Evolutionary conservation across 1,140 invertebrate species (phyloP).

Genomic region (Formica selysi): DNA sequence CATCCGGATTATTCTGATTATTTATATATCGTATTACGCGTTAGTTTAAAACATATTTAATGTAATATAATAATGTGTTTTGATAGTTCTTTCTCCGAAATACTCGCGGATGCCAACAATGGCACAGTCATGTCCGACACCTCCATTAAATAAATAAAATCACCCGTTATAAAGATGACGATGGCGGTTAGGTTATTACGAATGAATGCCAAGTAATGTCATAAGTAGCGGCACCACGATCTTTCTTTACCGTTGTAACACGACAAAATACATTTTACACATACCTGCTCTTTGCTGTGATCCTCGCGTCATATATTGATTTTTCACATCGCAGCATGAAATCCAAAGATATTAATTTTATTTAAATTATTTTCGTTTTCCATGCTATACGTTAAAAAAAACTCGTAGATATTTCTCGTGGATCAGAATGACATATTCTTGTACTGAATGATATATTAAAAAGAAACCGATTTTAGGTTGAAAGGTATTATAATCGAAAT

Average conservation of each 20-base stretch:
- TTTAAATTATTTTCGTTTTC: conserved; percentile 34
- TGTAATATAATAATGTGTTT: conserved; percentile 3
- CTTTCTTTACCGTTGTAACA: conserved; percentile 1
- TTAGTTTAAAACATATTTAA: conserved; percentile 11
- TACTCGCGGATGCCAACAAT: background rate
- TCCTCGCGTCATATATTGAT: background rate
- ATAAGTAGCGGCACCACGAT: background rate
- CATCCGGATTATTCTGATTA: conserved; percentile 66
- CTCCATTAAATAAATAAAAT: conserved; percentile 35
- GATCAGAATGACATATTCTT: too few species aligned
- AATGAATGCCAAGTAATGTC: conserved; percentile 2
- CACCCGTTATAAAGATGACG: background rate
- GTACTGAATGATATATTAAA: background rate
- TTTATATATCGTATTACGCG: conserved; percentile 54
- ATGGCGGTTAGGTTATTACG: background rate
- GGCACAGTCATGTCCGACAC: background rate
- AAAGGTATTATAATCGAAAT: conserved; percentile 10
- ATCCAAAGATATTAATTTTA: conserved; percentile 26
- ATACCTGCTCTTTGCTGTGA: background rate
- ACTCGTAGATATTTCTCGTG: too few species aligned
- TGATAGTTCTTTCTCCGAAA: conserved; percentile 7
- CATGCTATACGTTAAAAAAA: background rate
- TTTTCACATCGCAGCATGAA: background rate
- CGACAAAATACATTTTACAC: conserved; percentile 28
- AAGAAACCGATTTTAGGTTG: background rate